A percentile compares a stretch with the other conserved stretches of the same genome.
These are phyloP conservation scores for Ophion ellenae DNA, from an alignment of 2,888 invertebrate genomes.

Conservation along the genomic window DNA sequence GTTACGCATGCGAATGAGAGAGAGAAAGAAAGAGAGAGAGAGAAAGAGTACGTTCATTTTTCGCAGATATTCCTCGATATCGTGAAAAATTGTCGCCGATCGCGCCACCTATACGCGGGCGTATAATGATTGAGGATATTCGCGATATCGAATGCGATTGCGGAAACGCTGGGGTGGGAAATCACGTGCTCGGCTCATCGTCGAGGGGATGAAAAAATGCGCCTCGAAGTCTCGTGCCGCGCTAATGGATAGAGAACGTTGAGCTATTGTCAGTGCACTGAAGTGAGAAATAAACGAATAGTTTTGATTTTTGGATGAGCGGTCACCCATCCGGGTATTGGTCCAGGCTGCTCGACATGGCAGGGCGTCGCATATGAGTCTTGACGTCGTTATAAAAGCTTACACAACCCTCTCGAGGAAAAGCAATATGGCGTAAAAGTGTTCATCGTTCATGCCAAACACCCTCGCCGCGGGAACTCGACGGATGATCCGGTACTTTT, in stretches of 20 bases:
- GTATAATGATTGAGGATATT: neutral
- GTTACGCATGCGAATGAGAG: slow-evolving; percentile 30
- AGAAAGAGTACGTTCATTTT: slow-evolving; percentile 9
- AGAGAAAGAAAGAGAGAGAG: neutral
- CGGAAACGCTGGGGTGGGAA: neutral
- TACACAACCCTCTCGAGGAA: neutral
- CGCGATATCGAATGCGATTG: neutral
- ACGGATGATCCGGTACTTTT: slow-evolving; percentile 19
- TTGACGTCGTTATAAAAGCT: neutral
- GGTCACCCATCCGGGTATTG: no score
- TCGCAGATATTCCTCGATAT: neutral
- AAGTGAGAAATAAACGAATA: no score
- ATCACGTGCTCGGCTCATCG: no score
- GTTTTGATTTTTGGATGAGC: no score
- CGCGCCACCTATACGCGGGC: neutral
- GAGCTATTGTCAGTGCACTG: no score
- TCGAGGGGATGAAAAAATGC: neutral
- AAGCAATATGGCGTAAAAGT: neutral
- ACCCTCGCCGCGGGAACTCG: neutral
- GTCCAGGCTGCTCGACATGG: no score
- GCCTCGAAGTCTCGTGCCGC: no score
- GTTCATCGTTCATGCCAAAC: slow-evolving; percentile 2
- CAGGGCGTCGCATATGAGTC: no score
- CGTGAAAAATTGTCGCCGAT: neutral
- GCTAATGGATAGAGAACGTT: no score